Conservation (phyloP, 2,797 vertebrate genomes). For the Spheniscus humboldti region DNA sequence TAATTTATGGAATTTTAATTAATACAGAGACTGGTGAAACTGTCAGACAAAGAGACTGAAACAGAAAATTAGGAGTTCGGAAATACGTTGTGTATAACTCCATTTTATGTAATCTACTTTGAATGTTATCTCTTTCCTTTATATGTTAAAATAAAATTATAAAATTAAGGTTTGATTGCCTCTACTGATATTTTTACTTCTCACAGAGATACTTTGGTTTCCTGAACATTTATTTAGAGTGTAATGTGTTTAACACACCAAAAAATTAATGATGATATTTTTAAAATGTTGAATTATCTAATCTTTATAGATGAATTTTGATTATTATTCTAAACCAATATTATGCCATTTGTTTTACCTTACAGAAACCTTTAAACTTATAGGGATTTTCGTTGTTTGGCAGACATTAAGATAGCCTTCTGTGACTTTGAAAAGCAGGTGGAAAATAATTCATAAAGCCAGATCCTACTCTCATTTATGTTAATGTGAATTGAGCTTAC, state of each 20-base stretch:
- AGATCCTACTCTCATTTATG: not conserved
- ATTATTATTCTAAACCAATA: not conserved
- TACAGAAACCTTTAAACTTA: not conserved
- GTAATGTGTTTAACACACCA: not conserved
- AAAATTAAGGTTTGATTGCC: not conserved
- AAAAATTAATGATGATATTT: not conserved
- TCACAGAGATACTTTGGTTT: not conserved
- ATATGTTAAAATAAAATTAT: not conserved
- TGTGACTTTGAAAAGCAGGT: not conserved
- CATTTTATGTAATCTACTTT: not conserved
- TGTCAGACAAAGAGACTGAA: not conserved
- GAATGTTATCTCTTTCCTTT: not conserved
- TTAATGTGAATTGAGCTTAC: not conserved
- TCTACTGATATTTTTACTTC: not conserved
- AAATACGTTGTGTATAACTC: not conserved
- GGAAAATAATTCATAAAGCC: not conserved
- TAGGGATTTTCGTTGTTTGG: not conserved
- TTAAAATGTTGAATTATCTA: not conserved
- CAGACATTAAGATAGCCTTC: not conserved
- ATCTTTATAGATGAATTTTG: not conserved
- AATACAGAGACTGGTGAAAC: not conserved
- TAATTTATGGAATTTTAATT: conserved; percentile 44
- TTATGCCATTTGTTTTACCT: not conserved
- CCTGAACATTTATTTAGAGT: not conserved
- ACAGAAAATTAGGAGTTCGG: not conserved